Evolutionary conservation across 2,888 invertebrate species (phyloP).

Genomic region (Xylota sylvarum): DNA sequence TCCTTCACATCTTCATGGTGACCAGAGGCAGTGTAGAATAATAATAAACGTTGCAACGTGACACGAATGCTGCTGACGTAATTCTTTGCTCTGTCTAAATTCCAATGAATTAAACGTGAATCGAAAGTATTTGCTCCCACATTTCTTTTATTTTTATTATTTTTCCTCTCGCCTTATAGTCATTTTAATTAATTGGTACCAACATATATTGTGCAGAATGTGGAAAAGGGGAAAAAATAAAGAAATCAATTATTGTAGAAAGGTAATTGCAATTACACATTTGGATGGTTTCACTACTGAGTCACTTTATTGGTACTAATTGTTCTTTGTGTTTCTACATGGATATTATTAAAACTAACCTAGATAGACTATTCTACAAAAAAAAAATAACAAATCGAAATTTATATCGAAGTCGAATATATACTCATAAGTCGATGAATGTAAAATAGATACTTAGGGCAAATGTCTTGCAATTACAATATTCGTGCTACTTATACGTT

Average conservation of each 20-base stretch:
- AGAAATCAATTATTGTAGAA: background rate
- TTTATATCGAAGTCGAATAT: too few relatives aligned
- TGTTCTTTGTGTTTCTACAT: background rate
- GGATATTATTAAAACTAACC: background rate
- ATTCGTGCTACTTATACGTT: too few relatives aligned
- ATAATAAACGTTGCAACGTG: conserved; percentile 64
- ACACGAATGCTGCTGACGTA: conserved; percentile 60
- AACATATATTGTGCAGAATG: conserved; percentile 9
- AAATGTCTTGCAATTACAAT: too few relatives aligned
- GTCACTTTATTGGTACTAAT: background rate
- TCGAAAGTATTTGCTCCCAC: conserved; percentile 30
- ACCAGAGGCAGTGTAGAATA: conserved; percentile 9
- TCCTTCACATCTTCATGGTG: conserved; percentile 10
- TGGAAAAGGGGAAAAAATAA: background rate
- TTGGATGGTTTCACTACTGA: conserved; percentile 8
- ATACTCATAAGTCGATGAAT: too few relatives aligned
- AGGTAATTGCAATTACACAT: conserved; percentile 15
- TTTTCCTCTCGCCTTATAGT: conserved; percentile 1
- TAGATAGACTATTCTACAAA: background rate
- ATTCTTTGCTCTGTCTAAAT: conserved; percentile 15
- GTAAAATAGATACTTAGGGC: too few relatives aligned
- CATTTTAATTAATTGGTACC: conserved; percentile 29
- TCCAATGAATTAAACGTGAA: conserved; percentile 44
- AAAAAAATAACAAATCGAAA: too few relatives aligned
- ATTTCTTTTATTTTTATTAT: background rate